Evolutionary conservation across 2,113 vertebrate species (phyloP).

Genomic region (Naja naja): DNA sequence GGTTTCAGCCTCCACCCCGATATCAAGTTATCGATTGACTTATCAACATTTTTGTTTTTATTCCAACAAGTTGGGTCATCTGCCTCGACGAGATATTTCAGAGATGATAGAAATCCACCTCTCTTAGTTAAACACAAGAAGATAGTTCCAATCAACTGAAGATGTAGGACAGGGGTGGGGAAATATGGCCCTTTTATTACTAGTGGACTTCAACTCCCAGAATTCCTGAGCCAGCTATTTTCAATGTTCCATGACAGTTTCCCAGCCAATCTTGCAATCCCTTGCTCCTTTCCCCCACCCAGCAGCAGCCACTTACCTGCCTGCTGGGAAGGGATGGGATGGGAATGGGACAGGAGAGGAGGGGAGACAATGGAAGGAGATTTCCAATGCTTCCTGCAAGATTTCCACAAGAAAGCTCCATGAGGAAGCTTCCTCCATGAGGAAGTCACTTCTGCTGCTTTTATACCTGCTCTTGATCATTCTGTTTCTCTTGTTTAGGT

Average conservation of each 20-base stretch:
- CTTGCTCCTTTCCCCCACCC: no score
- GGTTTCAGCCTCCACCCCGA: slow-evolving; percentile 19
- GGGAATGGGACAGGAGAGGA: no score
- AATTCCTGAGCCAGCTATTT: no score
- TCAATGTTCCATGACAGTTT: no score
- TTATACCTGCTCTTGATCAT: not conserved
- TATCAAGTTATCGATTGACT: not conserved
- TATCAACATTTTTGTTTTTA: not conserved
- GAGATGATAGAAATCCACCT: not conserved
- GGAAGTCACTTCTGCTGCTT: not conserved
- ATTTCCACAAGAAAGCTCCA: not conserved
- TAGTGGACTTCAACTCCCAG: not conserved
- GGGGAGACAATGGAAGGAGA: no score
- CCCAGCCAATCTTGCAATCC: no score
- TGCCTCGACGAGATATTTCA: not conserved
- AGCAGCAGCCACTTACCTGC: not conserved
- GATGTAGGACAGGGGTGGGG: not conserved
- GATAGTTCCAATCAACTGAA: not conserved
- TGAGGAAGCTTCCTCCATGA: not conserved
- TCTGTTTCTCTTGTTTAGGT: no score
- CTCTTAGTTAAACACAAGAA: not conserved
- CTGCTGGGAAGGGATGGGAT: not conserved
- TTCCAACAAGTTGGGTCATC: not conserved
- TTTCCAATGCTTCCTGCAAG: no score
- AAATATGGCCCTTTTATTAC: not conserved